Evolutionary conservation across 2,113 vertebrate genomes (phyloP), one percentile per base, ranked within the genome.

Genomic region (Sylvilagus bachmani): DNA sequence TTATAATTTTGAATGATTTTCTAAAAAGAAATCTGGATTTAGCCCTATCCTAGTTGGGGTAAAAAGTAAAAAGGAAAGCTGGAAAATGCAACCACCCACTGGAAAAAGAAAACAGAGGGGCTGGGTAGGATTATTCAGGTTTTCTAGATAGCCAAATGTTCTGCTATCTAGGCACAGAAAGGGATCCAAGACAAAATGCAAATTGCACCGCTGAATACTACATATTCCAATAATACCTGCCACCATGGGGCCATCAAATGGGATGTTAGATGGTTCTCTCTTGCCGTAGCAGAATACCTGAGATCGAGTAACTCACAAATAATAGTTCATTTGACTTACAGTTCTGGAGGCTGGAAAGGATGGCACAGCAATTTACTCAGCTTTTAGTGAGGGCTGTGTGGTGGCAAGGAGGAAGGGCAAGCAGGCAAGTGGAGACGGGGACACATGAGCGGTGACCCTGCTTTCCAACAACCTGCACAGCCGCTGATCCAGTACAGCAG

Each of bases 21-120:
- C 75, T 85, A 58, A 79, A 78, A 86, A 85, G 44, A 95, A 84
- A 88, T 94, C 53, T 75, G 70, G 49, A 33, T 38, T 94, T 90
- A 88, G 31, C 17, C 6, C 8, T 90, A 80, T 61, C 38, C 12
- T 49, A 55, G 17, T 66, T 13, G 13, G 61, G 44, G 25, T 33
- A 53, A 67, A 75, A 81, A 84, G 53, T 44, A n/a, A 86, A 67
- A 88, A 84, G 24, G 62, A 89, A 44, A 96, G 25, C 22, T 67
- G 53, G 85, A 31, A 36, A 77, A 64, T 82, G 27, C 14, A 82
- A 61, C 16, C 67, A 49, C 62, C 14, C 2, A 36, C 12, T 27
- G 29, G 49, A 29, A 24, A 36, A 33, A 58, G 49, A 36, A 80
- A 87, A 66, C 19, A 69, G 29, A 38, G 24, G 3, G 1, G 14